A percentile compares a stretch with the other conserved stretches of the same genome.
These are phyloP conservation scores for Dendropsophus ebraccatus DNA, from an alignment of 2,113 vertebrate species.

Conservation along the genomic window DNA sequence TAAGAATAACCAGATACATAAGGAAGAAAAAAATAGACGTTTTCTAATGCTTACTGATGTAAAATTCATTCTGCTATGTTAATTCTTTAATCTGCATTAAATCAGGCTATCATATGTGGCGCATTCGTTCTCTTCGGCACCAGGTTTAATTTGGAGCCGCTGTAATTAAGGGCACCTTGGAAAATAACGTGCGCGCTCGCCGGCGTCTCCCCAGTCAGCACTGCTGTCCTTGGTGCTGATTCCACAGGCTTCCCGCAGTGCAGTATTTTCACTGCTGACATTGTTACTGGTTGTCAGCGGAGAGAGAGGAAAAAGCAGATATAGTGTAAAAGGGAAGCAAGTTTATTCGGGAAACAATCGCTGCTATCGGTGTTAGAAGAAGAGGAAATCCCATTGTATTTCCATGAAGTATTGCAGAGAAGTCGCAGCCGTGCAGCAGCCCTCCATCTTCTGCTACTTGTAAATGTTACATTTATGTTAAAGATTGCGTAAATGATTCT, in stretches of 20 bases:
- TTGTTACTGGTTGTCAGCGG: slow-evolving; percentile 53
- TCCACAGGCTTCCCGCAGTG: slow-evolving; percentile 54
- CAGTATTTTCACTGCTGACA: slow-evolving; percentile 53
- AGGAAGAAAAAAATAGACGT: background rate
- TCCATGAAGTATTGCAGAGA: slow-evolving; percentile 9
- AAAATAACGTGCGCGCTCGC: slow-evolving; percentile 17
- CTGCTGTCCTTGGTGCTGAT: slow-evolving; percentile 57
- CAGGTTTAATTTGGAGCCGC: slow-evolving; percentile 21
- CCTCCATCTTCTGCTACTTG: slow-evolving; percentile 6
- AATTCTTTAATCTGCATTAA: slow-evolving; percentile 24
- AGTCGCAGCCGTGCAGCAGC: background rate
- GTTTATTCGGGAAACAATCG: slow-evolving; percentile 48
- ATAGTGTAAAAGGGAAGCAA: slow-evolving; percentile 19
- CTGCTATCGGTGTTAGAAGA: background rate
- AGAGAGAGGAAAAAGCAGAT: slow-evolving; percentile 26
- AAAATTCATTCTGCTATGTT: slow-evolving; percentile 29
- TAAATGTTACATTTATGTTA: slow-evolving; percentile 41
- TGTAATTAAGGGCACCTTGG: slow-evolving; percentile 57
- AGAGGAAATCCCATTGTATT: slow-evolving; percentile 30
- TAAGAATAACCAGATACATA: background rate
- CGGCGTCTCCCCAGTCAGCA: slow-evolving; percentile 46
- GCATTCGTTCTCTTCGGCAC: background rate
- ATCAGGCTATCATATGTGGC: slow-evolving; percentile 22
- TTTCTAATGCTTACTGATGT: background rate
- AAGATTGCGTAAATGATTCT: slow-evolving; percentile 47